phyloP scores from a whole-genome alignment of 2,113 vertebrate species.

The Tauraco erythrolophus region DNA sequence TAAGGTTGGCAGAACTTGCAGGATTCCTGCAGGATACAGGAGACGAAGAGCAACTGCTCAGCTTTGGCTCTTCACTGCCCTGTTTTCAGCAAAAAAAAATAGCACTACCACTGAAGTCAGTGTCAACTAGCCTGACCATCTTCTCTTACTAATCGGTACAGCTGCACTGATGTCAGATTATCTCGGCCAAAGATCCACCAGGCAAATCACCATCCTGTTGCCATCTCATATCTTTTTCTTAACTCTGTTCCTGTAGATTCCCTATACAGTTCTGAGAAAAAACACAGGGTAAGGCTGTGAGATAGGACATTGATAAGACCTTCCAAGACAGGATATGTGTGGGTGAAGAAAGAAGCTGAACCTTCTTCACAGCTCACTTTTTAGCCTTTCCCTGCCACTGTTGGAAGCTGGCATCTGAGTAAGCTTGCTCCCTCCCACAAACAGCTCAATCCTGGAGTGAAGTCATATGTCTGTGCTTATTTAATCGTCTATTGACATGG shows the following conservation, averaged over 20 bases:
- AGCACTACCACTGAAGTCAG: not conserved
- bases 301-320: not conserved
- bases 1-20: not conserved
- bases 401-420: not conserved
- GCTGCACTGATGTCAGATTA: not conserved
- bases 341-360: not conserved
- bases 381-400: not conserved
- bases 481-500: conserved; percentile 43
- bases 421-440: not conserved
- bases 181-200: not conserved
- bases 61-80: not conserved
- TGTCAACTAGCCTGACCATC: not conserved
- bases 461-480: conserved; percentile 48
- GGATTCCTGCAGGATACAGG: not conserved
- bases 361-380: not conserved
- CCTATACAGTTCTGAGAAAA: not conserved
- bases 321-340: not conserved
- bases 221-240: not conserved
- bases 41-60: not conserved
- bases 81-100: not conserved
- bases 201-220: not conserved
- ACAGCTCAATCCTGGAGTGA: conserved; percentile 25
- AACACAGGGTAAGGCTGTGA: not conserved
- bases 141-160: not conserved
- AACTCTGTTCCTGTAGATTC: not conserved